Evolutionary conservation across 2,888 invertebrate species (phyloP), one percentile per base, ranked within the genome.

Genomic region (Notodromas monacha): DNA sequence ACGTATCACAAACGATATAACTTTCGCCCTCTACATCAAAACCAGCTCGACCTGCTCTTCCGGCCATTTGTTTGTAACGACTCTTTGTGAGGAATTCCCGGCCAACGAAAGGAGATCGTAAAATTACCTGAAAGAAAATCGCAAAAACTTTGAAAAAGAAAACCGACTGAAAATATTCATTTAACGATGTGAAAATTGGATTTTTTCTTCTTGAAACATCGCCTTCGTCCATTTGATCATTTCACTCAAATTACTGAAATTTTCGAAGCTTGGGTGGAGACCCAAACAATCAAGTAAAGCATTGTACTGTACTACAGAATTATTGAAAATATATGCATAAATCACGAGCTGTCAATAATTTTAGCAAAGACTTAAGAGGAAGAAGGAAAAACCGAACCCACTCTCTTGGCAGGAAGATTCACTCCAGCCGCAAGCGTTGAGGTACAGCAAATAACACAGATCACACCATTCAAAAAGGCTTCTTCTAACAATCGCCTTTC

Each of bases 371-470:
- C 10, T 27, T 12, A 6, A 27, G 6, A 27, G 10, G 12, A 27
- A n/a, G 12, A 33, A 13, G 26, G 26, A 21, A 21, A 29, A 10
- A 14, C 12, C 26, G 36, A 12, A 13, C 42, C 40, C 43, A 59
- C 76, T 43, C 84, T 60, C 50, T 65, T 63, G 1, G 86, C 86
- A 10, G 89, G 89, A 38, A 92, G 57, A 58, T 92, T 92, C 15
- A 92, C 81, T 3, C 89, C 89, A 13, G 89, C 86, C n/a, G 89
- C 89, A 37, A 92, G 54, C 1, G 89, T 92, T 2, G 86, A 84
- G 1, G 89, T 92, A 45, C 84, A 86, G 45, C 81, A 76, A 37
- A 92, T 59, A 15, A 81, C 69, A 35, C 65, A 70, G 16, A 92
- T 51, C n/a, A 62, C 63, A 0, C 77, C 76, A n/a, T 59, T 56